Evolutionary conservation across 2,113 vertebrate genomes (phyloP), one percentile per base, ranked within the genome.

Genomic region (Hystrix cristata): DNA sequence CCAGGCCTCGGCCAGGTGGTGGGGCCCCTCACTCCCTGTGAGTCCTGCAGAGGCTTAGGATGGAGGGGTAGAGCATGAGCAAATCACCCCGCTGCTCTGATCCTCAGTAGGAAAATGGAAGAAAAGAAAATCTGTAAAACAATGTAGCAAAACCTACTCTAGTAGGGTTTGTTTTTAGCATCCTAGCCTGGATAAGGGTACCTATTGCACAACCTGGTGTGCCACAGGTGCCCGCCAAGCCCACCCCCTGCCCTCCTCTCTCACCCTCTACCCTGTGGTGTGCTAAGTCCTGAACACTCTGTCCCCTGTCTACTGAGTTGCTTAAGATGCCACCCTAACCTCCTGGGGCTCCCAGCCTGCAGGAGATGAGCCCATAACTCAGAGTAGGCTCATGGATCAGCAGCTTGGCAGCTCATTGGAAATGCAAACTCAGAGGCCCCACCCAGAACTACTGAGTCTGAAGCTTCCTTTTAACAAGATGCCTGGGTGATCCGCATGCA

Each of bases 401-500:
- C 69, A 12, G 18, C 78, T 57, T 31, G 92, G 71, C 38, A 51
- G 71, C 82, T n/a, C 11, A 25, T 27, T 71, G 43, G 85, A 79
- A 90, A 71, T 57, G 85, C 60, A 51, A 12, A 38, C 80, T 38
- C 55, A 29, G 18, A 90, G 69, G 57, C 80, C 53, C 46, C 4
- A 1, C 27, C 55, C 74, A 34, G 62, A 93, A 18, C 57, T 34
- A 9, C 12, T n/a, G 64, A 64, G n/a, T 55, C 88, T 34, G 93
- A 90, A 79, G 95, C 84, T 65, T 81, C 90, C 2, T 60, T 80
- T 51, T 65, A 81, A 62, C 46, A 46, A 90, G 91, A 31, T 14
- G 25, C 85, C 80, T 7, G 0, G 81, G 80, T 88, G 81, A 51
- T 55, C 1, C 43, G 51, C 87, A 10, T 6, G 57, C 76, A 59